A percentile compares a stretch with the other conserved stretches of the same genome.
These are phyloP conservation scores for Thymallus thymallus DNA, from an alignment of 2,113 vertebrate species.

Conservation along the genomic window DNA sequence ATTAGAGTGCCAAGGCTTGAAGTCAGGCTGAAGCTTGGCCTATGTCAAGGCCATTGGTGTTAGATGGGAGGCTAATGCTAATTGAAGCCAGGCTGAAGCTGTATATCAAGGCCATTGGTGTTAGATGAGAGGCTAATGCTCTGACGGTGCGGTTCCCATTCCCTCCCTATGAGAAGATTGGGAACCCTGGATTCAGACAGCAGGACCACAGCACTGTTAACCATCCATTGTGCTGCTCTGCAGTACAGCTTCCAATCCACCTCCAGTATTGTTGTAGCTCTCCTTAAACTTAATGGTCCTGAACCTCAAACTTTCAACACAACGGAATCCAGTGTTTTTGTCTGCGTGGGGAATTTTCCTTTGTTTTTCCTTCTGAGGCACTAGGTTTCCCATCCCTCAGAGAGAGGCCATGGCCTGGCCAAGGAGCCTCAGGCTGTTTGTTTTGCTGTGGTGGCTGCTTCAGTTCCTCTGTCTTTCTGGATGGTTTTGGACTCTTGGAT, in stretches of 20 bases:
- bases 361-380: conserved; percentile 20
- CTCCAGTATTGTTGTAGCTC: conserved; percentile 38
- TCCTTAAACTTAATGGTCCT: conserved; percentile 32
- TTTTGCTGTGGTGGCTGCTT: conserved; percentile 38
- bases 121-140: no score
- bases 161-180: not conserved
- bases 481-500: conserved; percentile 23
- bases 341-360: conserved; percentile 16
- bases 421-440: conserved; percentile 42
- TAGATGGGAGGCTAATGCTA: not conserved
- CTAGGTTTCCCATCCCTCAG: conserved; percentile 20
- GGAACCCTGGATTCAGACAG: conserved; percentile 14
- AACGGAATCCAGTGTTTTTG: conserved; percentile 24
- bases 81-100: not conserved
- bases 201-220: conserved; percentile 17
- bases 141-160: conserved; percentile 5
- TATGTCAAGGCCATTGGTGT: not conserved
- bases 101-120: not conserved
- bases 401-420: conserved; percentile 6
- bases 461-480: conserved; percentile 11
- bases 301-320: conserved; percentile 37
- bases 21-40: not conserved
- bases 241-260: conserved; percentile 1
- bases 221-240: conserved; percentile 28
- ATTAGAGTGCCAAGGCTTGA: not conserved